These are phyloP conservation scores for Lottia gigantea DNA, from an alignment of 2,888 invertebrate genomes.

Conservation along the genomic window DNA sequence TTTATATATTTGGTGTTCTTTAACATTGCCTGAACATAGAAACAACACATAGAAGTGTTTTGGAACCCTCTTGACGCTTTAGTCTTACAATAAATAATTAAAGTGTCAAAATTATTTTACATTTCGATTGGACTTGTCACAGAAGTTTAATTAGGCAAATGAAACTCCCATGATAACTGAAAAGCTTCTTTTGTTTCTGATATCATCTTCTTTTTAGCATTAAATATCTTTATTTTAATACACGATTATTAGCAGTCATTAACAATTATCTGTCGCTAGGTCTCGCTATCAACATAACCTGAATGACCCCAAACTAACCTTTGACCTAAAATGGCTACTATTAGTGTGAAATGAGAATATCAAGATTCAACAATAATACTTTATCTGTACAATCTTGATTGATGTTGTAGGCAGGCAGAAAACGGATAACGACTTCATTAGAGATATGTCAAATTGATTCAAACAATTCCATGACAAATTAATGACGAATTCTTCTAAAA, in stretches of 20 bases:
- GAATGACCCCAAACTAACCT: conserved; percentile 2
- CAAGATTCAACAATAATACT: neutral
- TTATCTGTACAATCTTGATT: too few species aligned
- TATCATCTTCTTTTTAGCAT: neutral
- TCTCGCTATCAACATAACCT: conserved; percentile 2
- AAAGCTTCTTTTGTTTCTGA: neutral
- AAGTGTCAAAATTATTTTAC: conserved; percentile 8
- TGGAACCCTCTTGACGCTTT: too few species aligned
- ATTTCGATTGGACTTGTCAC: neutral
- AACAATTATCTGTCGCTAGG: neutral
- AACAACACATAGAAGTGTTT: too few species aligned
- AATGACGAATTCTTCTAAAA: too few species aligned
- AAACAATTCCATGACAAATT: too few species aligned
- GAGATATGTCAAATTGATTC: too few species aligned
- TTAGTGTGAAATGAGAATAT: neutral
- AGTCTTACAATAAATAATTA: neutral
- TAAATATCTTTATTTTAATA: neutral
- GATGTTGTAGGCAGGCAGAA: too few species aligned
- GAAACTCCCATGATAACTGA: neutral
- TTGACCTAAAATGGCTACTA: conserved; percentile 2
- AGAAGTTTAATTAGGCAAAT: neutral
- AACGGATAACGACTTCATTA: too few species aligned
- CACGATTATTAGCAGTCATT: neutral
- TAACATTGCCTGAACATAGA: too few species aligned
- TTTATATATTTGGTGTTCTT: too few species aligned